Evolutionary conservation across 1,140 invertebrate species (phyloP).

Genomic region (Lepidurus couesii): DNA sequence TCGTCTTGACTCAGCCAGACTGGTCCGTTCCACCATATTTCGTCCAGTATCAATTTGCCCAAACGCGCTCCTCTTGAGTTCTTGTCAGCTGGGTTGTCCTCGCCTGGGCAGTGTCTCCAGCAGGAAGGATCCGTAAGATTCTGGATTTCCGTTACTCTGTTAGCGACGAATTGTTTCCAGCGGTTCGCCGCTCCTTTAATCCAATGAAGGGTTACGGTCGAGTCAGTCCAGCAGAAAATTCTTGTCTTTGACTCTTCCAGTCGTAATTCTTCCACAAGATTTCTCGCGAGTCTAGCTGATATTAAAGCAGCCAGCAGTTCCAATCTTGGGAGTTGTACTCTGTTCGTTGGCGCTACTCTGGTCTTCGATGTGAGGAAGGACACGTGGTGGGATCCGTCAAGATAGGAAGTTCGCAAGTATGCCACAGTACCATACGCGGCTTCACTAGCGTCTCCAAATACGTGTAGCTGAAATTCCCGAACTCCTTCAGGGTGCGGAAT

Average conservation of each 20-base stretch:
- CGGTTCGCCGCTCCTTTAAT: slow-evolving; percentile 39
- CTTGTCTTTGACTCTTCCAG: neutral
- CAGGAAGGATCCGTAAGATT: slow-evolving; percentile 6
- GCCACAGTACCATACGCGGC: slow-evolving; percentile 30
- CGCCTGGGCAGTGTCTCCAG: slow-evolving; percentile 39
- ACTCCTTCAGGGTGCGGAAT: neutral
- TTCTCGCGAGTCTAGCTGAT: slow-evolving; percentile 23
- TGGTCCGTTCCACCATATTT: slow-evolving; percentile 34
- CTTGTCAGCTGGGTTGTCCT: slow-evolving; percentile 40
- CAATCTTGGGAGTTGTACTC: slow-evolving; percentile 35
- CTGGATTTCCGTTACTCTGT: slow-evolving; percentile 44
- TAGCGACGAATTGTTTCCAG: slow-evolving; percentile 46
- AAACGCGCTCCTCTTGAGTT: slow-evolving; percentile 36
- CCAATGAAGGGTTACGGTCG: slow-evolving; percentile 43
- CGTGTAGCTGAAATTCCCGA: slow-evolving; percentile 25
- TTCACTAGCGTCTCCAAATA: slow-evolving; percentile 32
- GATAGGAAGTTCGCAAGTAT: slow-evolving; percentile 24
- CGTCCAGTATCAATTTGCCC: neutral
- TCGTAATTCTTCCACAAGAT: slow-evolving; percentile 4
- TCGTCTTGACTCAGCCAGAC: slow-evolving; percentile 27
- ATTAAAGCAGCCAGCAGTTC: slow-evolving; percentile 35
- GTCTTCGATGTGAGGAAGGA: slow-evolving; percentile 33
- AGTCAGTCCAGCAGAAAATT: slow-evolving; percentile 42
- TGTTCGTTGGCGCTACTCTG: slow-evolving; percentile 35
- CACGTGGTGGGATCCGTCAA: neutral